Evolutionary conservation across 2,113 vertebrate species (phyloP).

Genomic region (Crotalus tigris): DNA sequence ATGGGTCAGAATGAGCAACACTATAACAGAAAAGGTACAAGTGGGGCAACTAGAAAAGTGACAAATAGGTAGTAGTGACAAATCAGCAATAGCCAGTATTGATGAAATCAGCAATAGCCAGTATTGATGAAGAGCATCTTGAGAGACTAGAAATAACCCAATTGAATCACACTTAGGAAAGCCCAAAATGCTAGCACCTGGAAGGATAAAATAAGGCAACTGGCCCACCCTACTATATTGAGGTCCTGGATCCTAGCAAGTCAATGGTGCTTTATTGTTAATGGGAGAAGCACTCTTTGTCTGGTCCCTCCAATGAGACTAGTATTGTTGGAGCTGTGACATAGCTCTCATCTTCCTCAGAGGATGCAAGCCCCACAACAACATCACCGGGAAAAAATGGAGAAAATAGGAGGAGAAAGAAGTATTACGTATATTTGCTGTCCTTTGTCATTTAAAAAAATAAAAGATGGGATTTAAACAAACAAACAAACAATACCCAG

Average conservation of each 20-base stretch:
- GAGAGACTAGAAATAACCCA: not conserved
- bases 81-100: not conserved
- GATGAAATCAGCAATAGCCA: not conserved
- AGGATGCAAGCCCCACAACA: not conserved
- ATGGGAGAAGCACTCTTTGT: not conserved
- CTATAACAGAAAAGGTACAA: not conserved
- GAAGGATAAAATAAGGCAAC: not conserved
- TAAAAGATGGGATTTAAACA: not conserved
- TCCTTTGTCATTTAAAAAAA: not conserved
- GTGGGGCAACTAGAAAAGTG: not conserved
- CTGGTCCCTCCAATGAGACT: not conserved
- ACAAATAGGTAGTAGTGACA: not conserved
- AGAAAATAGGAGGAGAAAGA: not conserved
- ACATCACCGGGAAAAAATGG: not conserved
- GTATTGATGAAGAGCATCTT: not conserved
- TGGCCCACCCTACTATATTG: not conserved
- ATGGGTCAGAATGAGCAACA: not conserved
- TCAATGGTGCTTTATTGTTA: not conserved
- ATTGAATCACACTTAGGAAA: not conserved
- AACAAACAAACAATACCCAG: not conserved
- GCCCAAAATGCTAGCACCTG: not conserved
- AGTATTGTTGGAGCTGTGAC: not conserved
- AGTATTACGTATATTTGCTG: not conserved
- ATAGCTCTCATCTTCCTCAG: not conserved
- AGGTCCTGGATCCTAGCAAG: not conserved